phyloP scores from a whole-genome alignment of 2,113 vertebrate genomes.

The Calyptomena viridis region DNA sequence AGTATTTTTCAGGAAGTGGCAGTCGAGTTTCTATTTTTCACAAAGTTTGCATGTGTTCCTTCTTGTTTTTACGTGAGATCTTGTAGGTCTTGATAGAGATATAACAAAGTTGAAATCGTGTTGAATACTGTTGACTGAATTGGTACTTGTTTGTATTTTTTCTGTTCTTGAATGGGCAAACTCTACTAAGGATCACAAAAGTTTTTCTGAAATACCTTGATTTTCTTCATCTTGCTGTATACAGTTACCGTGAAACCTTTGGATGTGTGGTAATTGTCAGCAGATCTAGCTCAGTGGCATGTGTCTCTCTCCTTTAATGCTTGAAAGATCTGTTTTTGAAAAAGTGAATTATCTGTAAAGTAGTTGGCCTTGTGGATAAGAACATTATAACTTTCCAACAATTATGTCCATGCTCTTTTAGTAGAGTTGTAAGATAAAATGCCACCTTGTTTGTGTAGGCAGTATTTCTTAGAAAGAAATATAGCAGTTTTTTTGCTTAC shows the following conservation, averaged over 20 bases:
- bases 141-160: not conserved
- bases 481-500: not conserved
- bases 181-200: not conserved
- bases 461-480: not conserved
- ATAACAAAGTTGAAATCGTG: not conserved
- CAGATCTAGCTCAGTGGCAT: not conserved
- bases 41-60: not conserved
- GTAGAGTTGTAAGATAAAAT: not conserved
- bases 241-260: not conserved
- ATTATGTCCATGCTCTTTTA: not conserved
- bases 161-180: not conserved
- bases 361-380: not conserved
- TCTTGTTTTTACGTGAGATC: not conserved
- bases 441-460: not conserved
- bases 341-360: not conserved
- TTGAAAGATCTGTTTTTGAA: not conserved
- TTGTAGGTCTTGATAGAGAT: not conserved
- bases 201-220: not conserved
- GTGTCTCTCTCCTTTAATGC: not conserved
- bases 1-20: not conserved
- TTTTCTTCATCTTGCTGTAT: not conserved
- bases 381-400: not conserved
- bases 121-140: not conserved
- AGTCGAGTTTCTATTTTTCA: not conserved
- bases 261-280: not conserved